A percentile compares a stretch with the other conserved stretches of the same genome.
Conservation (phyloP, 2,113 vertebrate species). For the Plotosus lineatus region DNA sequence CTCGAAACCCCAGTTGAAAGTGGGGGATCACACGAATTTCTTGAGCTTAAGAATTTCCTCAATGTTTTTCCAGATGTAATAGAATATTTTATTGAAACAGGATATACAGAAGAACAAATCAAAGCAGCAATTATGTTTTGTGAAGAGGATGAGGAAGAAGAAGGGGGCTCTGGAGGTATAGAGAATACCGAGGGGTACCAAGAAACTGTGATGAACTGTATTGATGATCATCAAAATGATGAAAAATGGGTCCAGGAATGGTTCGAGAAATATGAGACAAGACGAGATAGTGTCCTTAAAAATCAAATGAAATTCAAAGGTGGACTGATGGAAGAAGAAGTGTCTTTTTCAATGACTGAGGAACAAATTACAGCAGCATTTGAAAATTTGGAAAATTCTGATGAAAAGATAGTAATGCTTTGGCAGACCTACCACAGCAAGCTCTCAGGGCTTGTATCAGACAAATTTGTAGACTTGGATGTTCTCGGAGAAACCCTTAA, state of each 20-base stretch:
- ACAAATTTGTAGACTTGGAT: slow-evolving; percentile 51
- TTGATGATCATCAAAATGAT: slow-evolving; percentile 43
- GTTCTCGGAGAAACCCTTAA: slow-evolving; percentile 49
- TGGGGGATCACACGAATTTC: slow-evolving; percentile 15
- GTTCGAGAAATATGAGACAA: slow-evolving; percentile 31
- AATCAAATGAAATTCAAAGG: slow-evolving; percentile 50
- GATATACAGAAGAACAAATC: slow-evolving; percentile 26
- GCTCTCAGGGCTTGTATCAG: slow-evolving; percentile 51
- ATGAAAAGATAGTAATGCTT: slow-evolving; percentile 50
- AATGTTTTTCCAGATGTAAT: slow-evolving; percentile 39
- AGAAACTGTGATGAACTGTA: slow-evolving; percentile 33
- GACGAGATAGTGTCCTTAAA: slow-evolving; percentile 14
- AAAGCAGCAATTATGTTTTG: slow-evolving; percentile 42
- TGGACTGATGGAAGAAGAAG: slow-evolving; percentile 17
- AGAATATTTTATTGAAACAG: slow-evolving; percentile 19
- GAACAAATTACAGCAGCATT: slow-evolving; percentile 44
- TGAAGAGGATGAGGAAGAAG: slow-evolving; percentile 35
- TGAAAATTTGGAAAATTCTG: slow-evolving; percentile 28
- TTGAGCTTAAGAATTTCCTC: slow-evolving; percentile 32
- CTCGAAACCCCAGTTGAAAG: slow-evolving; percentile 42
- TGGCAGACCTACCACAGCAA: slow-evolving; percentile 47
- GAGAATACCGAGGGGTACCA: slow-evolving; percentile 8
- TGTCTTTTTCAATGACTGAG: slow-evolving; percentile 49
- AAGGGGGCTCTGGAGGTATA: not conserved
- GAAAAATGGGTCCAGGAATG: slow-evolving; percentile 31